phyloP scores from a whole-genome alignment of 1,140 invertebrate genomes.

The Drosophila parabipectinata region DNA sequence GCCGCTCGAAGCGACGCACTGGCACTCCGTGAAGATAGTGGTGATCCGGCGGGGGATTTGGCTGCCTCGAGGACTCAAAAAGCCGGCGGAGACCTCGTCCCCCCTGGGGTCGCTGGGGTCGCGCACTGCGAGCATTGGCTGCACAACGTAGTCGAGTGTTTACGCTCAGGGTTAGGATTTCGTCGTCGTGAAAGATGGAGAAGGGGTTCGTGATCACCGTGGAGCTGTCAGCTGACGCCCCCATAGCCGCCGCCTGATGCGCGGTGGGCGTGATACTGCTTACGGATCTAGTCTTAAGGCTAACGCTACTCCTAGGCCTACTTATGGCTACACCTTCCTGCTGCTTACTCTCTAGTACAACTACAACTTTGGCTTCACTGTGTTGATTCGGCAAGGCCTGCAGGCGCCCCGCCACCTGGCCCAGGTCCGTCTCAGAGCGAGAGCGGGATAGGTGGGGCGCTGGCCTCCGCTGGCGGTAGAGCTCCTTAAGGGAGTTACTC shows the following conservation, averaged over 20 bases:
- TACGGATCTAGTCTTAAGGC: conserved; percentile 74
- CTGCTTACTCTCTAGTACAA: conserved; percentile 82
- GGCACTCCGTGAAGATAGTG: conserved; percentile 71
- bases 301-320: conserved; percentile 53
- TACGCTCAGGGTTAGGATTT: conserved; percentile 68
- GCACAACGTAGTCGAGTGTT: conserved; percentile 63
- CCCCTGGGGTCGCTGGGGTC: conserved; percentile 33
- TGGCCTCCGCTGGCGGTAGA: conserved; percentile 33
- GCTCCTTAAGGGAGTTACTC: conserved; percentile 74
- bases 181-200: conserved; percentile 81
- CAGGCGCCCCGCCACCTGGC: neutral
- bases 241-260: conserved; percentile 23
- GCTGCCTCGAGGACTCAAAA: conserved; percentile 56
- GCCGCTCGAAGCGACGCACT: conserved; percentile 72
- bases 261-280: conserved; percentile 55
- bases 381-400: conserved; percentile 31
- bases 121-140: conserved; percentile 30
- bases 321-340: conserved; percentile 70
- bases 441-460: conserved; percentile 18
- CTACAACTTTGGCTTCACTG: conserved; percentile 82
- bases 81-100: conserved; percentile 52
- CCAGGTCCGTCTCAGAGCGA: conserved; percentile 69
- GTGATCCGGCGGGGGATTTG: conserved; percentile 26
- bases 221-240: conserved; percentile 45
- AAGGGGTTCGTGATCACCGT: conserved; percentile 83